phyloP scores from a whole-genome alignment of 2,797 vertebrate genomes.

The Megalops cyprinoides region DNA sequence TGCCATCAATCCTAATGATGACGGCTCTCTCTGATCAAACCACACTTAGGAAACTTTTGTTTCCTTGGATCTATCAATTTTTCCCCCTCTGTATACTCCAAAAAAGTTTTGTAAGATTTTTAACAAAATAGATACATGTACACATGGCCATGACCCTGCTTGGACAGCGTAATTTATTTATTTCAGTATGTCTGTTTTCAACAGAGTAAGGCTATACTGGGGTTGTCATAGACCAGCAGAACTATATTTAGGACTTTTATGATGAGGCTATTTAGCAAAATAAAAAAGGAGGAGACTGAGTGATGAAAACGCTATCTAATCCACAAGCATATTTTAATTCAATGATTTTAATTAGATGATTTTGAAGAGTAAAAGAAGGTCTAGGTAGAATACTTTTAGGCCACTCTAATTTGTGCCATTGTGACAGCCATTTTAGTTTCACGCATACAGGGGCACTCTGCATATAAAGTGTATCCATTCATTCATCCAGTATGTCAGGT shows the following conservation, averaged over 20 bases:
- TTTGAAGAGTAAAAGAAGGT: conserved; percentile 14
- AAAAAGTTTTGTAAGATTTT: conserved; percentile 51
- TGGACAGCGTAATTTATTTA: not conserved
- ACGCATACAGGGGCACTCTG: conserved; percentile 40
- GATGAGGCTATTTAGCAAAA: not conserved
- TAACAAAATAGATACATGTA: too few species aligned
- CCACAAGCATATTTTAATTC: conserved; percentile 3
- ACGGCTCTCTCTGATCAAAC: conserved; percentile 72
- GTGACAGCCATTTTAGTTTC: not conserved
- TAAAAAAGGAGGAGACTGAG: not conserved
- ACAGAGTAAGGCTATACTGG: too few species aligned
- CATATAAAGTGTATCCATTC: conserved; percentile 39
- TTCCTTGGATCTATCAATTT: conserved; percentile 70
- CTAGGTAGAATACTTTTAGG: not conserved
- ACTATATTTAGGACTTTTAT: conserved; percentile 11
- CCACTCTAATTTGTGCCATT: not conserved
- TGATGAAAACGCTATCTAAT: conserved; percentile 4
- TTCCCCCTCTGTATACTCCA: conserved; percentile 44
- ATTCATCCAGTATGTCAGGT: conserved; percentile 39
- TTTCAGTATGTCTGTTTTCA: not conserved
- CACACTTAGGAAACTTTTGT: conserved; percentile 72
- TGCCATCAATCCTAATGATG: conserved; percentile 82
- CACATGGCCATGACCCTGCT: too few species aligned
- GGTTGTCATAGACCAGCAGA: too few species aligned
- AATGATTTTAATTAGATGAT: not conserved